These are phyloP conservation scores for Aporrectodea caliginosa DNA, from an alignment of 1,140 invertebrate species.

Conservation along the genomic window DNA sequence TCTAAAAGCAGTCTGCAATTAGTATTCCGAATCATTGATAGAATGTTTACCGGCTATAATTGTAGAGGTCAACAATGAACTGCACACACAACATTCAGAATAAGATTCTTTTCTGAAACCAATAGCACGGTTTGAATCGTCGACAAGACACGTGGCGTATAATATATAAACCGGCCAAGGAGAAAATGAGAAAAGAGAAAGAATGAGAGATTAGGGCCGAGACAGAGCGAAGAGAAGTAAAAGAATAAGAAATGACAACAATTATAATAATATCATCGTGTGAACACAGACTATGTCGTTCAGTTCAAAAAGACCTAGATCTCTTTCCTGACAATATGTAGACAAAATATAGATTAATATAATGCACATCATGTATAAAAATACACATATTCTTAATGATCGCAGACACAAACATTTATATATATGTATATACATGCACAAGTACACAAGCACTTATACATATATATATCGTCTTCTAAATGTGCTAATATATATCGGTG, in stretches of 20 bases:
- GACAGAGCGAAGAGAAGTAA: not conserved
- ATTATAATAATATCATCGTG: too few relatives aligned
- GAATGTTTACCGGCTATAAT: too few relatives aligned
- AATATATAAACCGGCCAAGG: not conserved
- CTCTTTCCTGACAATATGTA: not conserved
- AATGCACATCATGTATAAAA: not conserved
- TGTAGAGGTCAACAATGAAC: too few relatives aligned
- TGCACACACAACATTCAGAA: not conserved
- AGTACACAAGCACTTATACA: not conserved
- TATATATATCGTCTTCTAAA: not conserved
- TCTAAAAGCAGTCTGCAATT: too few relatives aligned
- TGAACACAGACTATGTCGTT: not conserved
- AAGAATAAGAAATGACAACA: not conserved
- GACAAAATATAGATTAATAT: constrained; percentile 3
- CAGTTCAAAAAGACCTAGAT: too few relatives aligned
- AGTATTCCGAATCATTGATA: too few relatives aligned
- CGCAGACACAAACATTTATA: too few relatives aligned
- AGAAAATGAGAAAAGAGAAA: not conserved
- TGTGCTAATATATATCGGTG: not conserved
- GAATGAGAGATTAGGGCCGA: not conserved
- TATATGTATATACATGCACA: not conserved
- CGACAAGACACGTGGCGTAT: not conserved
- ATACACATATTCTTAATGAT: not conserved
- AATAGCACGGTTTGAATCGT: not conserved
- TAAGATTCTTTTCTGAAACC: not conserved